Evolutionary conservation across 1,140 invertebrate genomes (phyloP).

Genomic region (Oreohelix idahoensis): DNA sequence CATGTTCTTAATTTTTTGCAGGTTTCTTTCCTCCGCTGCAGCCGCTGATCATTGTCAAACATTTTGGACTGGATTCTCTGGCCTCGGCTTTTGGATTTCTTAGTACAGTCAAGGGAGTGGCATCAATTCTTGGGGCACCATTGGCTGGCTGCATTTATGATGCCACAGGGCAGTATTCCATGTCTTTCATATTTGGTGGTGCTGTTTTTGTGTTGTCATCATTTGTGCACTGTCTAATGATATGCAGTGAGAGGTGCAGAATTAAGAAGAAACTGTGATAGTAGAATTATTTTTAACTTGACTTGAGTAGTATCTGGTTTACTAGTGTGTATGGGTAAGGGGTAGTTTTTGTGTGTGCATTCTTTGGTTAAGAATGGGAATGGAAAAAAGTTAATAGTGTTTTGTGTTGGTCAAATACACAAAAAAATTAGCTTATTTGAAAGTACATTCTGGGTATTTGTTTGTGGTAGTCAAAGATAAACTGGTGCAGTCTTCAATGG

Average conservation of each 20-base stretch:
- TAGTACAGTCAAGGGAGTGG: slow-evolving; percentile 47
- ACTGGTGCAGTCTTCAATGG: too few relatives aligned
- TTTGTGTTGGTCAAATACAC: too few relatives aligned
- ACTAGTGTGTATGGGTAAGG: too few relatives aligned
- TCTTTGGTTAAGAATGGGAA: too few relatives aligned
- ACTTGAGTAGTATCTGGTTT: too few relatives aligned
- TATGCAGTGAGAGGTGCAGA: background rate
- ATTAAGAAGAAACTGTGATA: background rate
- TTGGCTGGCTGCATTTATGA: slow-evolving; percentile 46
- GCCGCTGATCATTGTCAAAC: slow-evolving; percentile 47
- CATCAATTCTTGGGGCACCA: slow-evolving; percentile 48
- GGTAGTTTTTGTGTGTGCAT: too few relatives aligned
- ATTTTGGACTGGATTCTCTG: slow-evolving; percentile 48
- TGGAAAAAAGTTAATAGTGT: too few relatives aligned
- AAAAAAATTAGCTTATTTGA: too few relatives aligned
- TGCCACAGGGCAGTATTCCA: slow-evolving; percentile 11
- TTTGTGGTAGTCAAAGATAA: too few relatives aligned
- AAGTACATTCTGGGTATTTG: too few relatives aligned
- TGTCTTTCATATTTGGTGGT: slow-evolving; percentile 34
- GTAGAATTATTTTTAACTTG: too few relatives aligned
- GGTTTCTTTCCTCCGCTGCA: slow-evolving; percentile 53
- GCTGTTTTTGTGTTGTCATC: slow-evolving; percentile 14
- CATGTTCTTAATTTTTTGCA: background rate
- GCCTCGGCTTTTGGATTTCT: slow-evolving; percentile 47
- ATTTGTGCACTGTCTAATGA: slow-evolving; percentile 2